Conservation (phyloP, 2,797 vertebrate species). For the Bryconaethiops microstoma region DNA sequence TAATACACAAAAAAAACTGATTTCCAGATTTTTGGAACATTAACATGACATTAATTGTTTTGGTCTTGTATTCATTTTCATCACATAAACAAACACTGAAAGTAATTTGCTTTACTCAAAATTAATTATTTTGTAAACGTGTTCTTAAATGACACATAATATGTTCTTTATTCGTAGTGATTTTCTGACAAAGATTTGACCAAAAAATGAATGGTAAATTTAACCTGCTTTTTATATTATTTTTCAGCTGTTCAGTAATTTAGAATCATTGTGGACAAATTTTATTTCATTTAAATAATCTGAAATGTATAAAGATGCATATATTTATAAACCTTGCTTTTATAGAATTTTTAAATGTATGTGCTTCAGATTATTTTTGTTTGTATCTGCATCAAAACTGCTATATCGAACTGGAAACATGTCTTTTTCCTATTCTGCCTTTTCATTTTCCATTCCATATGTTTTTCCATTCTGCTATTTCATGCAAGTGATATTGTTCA, state of each 20-base stretch:
- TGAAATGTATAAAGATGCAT: too few species aligned
- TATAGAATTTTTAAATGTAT: background rate
- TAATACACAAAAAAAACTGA: background rate
- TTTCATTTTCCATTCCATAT: background rate
- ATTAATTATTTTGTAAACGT: too few species aligned
- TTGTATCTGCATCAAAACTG: background rate
- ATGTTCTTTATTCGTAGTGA: background rate
- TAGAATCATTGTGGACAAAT: too few species aligned
- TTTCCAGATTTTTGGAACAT: too few species aligned
- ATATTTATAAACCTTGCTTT: too few species aligned
- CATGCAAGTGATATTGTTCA: slow-evolving; percentile 24
- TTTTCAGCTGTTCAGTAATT: too few species aligned
- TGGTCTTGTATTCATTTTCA: background rate
- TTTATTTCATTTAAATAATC: too few species aligned
- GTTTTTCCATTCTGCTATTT: slow-evolving; percentile 28
- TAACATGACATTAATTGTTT: background rate
- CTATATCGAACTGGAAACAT: background rate
- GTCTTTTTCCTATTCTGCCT: background rate
- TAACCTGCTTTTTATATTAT: too few species aligned
- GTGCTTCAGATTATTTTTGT: background rate
- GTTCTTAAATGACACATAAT: background rate
- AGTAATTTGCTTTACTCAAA: too few species aligned
- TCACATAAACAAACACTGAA: too few species aligned
- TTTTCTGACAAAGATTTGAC: background rate
- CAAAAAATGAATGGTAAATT: background rate